Conservation (phyloP, 2,113 vertebrate genomes). For the Myocastor coypus region DNA sequence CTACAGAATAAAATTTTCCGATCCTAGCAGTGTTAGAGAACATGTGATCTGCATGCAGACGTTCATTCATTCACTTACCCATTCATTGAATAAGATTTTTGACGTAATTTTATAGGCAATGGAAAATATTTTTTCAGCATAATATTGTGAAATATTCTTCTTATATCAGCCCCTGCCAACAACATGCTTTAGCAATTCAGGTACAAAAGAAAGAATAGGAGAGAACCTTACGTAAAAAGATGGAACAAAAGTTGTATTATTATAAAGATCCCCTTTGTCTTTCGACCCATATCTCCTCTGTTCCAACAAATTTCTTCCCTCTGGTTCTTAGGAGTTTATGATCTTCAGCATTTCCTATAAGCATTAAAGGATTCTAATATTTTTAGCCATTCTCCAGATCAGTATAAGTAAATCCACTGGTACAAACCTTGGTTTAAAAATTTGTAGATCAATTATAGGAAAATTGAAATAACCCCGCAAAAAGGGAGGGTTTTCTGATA, state of each 20-base stretch:
- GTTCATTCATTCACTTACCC: neutral
- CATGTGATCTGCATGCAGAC: neutral
- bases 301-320: neutral
- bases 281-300: neutral
- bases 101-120: neutral
- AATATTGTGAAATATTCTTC: neutral
- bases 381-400: neutral
- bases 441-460: neutral
- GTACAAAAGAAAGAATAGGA: neutral
- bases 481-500: neutral
- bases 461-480: neutral
- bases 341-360: neutral
- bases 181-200: neutral
- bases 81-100: neutral
- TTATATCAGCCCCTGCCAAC: neutral
- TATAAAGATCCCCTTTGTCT: neutral
- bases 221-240: slow-evolving; percentile 4
- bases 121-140: neutral
- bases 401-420: neutral
- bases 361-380: neutral
- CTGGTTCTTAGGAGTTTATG: neutral
- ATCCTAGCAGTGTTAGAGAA: neutral
- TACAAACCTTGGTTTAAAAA: neutral
- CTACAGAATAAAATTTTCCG: neutral
- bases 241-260: neutral